Percentiles rank a stretch among this genome's conserved stretches.
These are phyloP conservation scores for Drosophila infuscata DNA, from an alignment of 2,888 invertebrate species.

Conservation along the genomic window DNA sequence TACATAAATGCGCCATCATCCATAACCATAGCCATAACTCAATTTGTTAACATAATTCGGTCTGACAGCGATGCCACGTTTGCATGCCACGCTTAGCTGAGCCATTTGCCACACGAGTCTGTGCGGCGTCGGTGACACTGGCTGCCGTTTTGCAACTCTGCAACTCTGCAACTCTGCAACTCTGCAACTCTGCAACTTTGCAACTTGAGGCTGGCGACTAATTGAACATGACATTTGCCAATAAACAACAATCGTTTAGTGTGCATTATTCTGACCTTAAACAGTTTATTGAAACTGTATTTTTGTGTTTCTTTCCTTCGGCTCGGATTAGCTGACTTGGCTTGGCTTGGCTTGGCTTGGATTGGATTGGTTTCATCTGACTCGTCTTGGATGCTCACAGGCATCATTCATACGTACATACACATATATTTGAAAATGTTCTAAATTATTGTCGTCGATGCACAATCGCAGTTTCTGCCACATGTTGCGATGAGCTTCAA, in stretches of 20 bases:
- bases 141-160: slow-evolving; percentile 17
- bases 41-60: slow-evolving; percentile 66
- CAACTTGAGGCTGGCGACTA: slow-evolving; percentile 49
- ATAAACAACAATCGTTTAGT: slow-evolving; percentile 77
- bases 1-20: slow-evolving; percentile 50
- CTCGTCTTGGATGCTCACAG: slow-evolving; percentile 1
- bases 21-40: slow-evolving; percentile 54
- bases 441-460: slow-evolving; percentile 21
- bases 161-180: not conserved
- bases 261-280: slow-evolving; percentile 65
- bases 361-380: not conserved
- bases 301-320: not conserved
- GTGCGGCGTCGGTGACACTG: slow-evolving; percentile 48
- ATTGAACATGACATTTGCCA: slow-evolving; percentile 78
- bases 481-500: slow-evolving; percentile 59
- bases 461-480: slow-evolving; percentile 20
- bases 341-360: not conserved
- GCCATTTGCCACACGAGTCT: slow-evolving; percentile 54
- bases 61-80: slow-evolving; percentile 59
- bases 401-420: not conserved
- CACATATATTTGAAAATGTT: slow-evolving; percentile 1
- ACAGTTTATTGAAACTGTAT: slow-evolving; percentile 25
- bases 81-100: slow-evolving; percentile 56
- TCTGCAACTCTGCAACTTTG: not conserved
- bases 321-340: not conserved